phyloP scores from a whole-genome alignment of 1,140 invertebrate species.

The Drosophila triauraria region DNA sequence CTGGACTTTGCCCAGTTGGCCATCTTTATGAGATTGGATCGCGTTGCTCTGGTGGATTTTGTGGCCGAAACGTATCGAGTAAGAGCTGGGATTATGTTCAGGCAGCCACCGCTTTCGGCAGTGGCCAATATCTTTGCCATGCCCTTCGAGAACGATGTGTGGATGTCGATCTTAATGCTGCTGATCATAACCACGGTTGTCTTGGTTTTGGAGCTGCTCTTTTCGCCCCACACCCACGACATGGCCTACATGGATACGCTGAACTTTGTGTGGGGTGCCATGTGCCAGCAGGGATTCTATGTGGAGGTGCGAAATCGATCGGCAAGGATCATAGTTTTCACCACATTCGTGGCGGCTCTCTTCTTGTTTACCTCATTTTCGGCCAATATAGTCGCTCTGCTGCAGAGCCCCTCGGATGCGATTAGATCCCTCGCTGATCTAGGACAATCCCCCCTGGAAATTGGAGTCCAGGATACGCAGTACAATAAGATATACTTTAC shows the following conservation, averaged over 20 bases:
- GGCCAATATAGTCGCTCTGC: conserved; percentile 87
- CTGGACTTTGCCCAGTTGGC: conserved; percentile 86
- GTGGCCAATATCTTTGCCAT: conserved; percentile 89
- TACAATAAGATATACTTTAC: conserved; percentile 87
- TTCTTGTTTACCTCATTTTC: conserved; percentile 88
- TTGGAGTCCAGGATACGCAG: conserved; percentile 87
- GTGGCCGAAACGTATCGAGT: conserved; percentile 86
- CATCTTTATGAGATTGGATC: conserved; percentile 86
- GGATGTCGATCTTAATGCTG: conserved; percentile 86
- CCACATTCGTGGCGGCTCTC: conserved; percentile 86
- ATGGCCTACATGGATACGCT: conserved; percentile 85
- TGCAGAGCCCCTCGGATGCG: conserved; percentile 87
- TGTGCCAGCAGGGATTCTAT: conserved; percentile 88
- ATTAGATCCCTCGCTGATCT: conserved; percentile 86
- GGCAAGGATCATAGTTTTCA: conserved; percentile 86
- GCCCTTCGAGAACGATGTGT: conserved; percentile 88
- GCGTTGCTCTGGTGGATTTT: conserved; percentile 85
- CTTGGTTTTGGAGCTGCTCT: conserved; percentile 58
- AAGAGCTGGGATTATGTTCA: conserved; percentile 87
- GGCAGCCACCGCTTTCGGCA: conserved; percentile 88
- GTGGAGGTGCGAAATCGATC: conserved; percentile 85
- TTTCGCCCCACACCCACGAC: conserved; percentile 61
- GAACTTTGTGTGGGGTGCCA: conserved; percentile 86
- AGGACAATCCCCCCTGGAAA: conserved; percentile 85
- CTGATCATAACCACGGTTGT: conserved; percentile 76